Evolutionary conservation across 37 sponge, comb jelly and placozoan species (phyloP).

Genomic region (Tethya wilhelma): DNA sequence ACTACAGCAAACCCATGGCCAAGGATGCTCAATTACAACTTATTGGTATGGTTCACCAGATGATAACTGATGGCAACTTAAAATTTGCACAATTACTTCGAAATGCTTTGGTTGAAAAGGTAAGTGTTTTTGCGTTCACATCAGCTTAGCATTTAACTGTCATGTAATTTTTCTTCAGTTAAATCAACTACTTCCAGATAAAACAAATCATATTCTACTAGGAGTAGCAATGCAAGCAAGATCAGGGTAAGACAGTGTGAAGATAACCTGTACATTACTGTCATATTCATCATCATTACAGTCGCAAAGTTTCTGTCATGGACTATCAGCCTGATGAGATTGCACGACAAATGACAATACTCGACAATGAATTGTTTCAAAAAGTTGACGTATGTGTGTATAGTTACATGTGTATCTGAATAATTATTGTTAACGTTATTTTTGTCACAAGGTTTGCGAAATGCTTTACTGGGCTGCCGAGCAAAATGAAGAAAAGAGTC

Average conservation of each 20-base stretch:
- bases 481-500: constrained; percentile 86
- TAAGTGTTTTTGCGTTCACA: not conserved
- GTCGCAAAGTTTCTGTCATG: constrained; percentile 27
- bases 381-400: constrained; percentile 77
- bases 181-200: constrained; percentile 3
- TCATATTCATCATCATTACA: no score
- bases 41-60: constrained; percentile 58
- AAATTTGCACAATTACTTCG: constrained; percentile 81
- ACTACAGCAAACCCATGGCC: constrained; percentile 32
- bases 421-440: not conserved
- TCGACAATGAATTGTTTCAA: constrained; percentile 83
- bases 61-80: constrained; percentile 68
- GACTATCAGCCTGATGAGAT: constrained; percentile 66
- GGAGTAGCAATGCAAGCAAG: constrained; percentile 7
- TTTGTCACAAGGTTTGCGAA: constrained; percentile 66
- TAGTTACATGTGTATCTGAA: not conserved
- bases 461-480: constrained; percentile 88
- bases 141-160: not conserved
- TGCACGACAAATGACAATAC: constrained; percentile 85
- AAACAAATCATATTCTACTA: not conserved
- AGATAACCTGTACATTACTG: no score
- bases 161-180: constrained; percentile 6
- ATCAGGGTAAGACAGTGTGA: constrained; percentile 4
- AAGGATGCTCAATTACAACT: constrained; percentile 60
- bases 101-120: constrained; percentile 59